A percentile compares a stretch with the other conserved stretches of the same genome.
phyloP scores from a whole-genome alignment of 2,888 invertebrate species.

The Trachelus iudaicus region DNA sequence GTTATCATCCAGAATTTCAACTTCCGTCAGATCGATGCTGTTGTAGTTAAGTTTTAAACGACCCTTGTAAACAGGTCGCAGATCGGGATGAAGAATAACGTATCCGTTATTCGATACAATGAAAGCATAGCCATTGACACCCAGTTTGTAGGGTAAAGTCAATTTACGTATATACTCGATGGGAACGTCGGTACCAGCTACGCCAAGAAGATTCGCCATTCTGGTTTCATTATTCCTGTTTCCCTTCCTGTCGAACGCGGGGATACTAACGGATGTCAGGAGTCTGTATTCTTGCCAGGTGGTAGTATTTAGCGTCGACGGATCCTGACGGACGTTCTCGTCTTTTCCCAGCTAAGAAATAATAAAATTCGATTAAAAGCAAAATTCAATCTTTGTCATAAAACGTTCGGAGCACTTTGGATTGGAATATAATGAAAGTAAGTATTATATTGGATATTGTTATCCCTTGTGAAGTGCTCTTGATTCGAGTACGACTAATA shows the following conservation, averaged over 20 bases:
- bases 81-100: slow-evolving; percentile 92
- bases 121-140: slow-evolving; percentile 96
- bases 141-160: slow-evolving; percentile 92
- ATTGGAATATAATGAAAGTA: neutral
- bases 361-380: neutral
- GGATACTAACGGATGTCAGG: slow-evolving; percentile 92
- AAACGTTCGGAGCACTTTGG: neutral
- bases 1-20: slow-evolving; percentile 85
- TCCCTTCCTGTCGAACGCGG: slow-evolving; percentile 85
- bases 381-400: neutral
- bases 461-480: neutral
- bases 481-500: neutral
- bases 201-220: slow-evolving; percentile 86
- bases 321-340: slow-evolving; percentile 42
- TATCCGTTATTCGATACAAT: slow-evolving; percentile 98
- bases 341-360: slow-evolving; percentile 39
- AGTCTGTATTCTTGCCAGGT: slow-evolving; percentile 72
- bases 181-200: slow-evolving; percentile 95
- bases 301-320: slow-evolving; percentile 41
- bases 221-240: slow-evolving; percentile 71
- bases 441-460: neutral
- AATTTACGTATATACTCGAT: slow-evolving; percentile 90
- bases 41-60: slow-evolving; percentile 91
- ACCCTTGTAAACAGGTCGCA: slow-evolving; percentile 81
- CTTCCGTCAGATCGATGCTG: slow-evolving; percentile 94